Conservation (phyloP, 2,797 vertebrate species). For the Scolopax rusticola region DNA sequence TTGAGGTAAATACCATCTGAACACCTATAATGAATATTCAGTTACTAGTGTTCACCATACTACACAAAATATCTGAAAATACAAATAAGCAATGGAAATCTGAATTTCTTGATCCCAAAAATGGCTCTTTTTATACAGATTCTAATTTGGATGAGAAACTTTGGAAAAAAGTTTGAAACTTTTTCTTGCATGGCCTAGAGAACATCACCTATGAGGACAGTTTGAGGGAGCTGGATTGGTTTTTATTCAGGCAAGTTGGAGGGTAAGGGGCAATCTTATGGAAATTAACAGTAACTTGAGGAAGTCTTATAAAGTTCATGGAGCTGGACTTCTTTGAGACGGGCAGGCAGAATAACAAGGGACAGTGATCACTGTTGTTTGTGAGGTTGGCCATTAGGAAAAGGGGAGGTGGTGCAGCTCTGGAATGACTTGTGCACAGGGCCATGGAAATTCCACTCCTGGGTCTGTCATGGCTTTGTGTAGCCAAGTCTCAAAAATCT, state of each 20-base stretch:
- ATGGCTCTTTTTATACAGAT: background rate
- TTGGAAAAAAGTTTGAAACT: background rate
- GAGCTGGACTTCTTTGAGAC: background rate
- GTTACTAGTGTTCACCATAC: background rate
- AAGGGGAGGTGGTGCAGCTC: background rate
- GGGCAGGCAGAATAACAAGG: background rate
- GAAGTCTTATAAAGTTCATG: background rate
- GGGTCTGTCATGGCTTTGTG: background rate
- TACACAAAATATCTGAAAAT: background rate
- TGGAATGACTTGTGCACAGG: accelerated
- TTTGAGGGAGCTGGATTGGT: accelerated
- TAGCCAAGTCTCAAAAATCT: background rate
- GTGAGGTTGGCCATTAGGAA: background rate
- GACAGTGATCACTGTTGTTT: background rate
- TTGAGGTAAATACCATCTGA: background rate
- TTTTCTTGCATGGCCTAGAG: background rate
- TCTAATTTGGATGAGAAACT: background rate
- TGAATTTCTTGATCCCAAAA: background rate
- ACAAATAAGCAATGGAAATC: background rate
- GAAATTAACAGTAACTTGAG: background rate
- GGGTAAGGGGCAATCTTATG: background rate
- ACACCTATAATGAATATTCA: background rate
- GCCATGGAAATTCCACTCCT: background rate
- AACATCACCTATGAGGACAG: background rate
- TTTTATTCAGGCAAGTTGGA: background rate